phyloP scores from a whole-genome alignment of 2,113 vertebrate species.

The Rhegmatorhina hoffmannsi region DNA sequence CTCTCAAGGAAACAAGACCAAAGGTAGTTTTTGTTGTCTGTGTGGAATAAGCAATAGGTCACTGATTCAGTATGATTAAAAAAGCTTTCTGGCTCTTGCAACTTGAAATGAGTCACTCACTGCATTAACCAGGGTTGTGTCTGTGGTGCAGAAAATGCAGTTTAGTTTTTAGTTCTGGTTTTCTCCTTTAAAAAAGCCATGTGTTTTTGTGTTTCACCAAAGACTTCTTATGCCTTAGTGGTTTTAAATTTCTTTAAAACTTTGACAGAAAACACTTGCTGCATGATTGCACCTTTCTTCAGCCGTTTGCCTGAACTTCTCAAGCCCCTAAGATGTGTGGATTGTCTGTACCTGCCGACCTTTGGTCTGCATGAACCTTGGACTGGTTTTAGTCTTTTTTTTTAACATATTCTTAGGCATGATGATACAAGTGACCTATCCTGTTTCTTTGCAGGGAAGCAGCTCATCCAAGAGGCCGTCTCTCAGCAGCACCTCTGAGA shows the following conservation, averaged over 20 bases:
- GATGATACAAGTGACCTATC: background rate
- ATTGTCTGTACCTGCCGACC: background rate
- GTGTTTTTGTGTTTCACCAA: background rate
- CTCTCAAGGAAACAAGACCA: constrained; percentile 78
- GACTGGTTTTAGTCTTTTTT: background rate
- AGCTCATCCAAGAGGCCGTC: constrained; percentile 10
- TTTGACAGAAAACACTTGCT: background rate
- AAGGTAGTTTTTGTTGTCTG: constrained; percentile 76
- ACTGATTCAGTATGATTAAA: background rate
- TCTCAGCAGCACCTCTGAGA: background rate
- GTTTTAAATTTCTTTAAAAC: background rate
- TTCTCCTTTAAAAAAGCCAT: background rate
- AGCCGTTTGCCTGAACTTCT: background rate
- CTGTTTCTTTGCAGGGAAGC: constrained; percentile 61
- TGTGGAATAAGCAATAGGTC: background rate
- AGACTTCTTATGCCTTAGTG: background rate
- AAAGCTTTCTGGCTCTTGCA: background rate
- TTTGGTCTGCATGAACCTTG: background rate
- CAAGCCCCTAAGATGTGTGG: background rate
- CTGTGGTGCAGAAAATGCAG: background rate
- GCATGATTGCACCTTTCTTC: background rate
- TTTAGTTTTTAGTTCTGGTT: background rate
- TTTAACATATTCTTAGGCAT: background rate
- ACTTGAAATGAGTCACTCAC: background rate
- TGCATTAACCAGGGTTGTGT: background rate